Evolutionary conservation across 2,797 vertebrate genomes (phyloP), one percentile per base, ranked within the genome.

Genomic region (Phataginus tetradactyla): DNA sequence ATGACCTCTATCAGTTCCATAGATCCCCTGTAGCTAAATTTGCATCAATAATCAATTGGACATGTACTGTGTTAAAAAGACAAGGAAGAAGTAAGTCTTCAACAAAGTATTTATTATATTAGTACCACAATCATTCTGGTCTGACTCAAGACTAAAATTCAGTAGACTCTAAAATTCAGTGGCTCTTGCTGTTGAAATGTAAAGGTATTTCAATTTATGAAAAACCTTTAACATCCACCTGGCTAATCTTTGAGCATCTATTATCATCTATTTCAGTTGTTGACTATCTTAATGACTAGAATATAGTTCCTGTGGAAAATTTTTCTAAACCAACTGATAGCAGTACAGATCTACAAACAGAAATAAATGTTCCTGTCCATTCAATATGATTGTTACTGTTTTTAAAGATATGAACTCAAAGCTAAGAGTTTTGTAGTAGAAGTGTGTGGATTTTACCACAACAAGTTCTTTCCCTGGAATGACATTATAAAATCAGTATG

Each of bases 311-410:
- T 80, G 23, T 51, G 71, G 79, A 75, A 80, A 91, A 12, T 55
- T 25, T 95, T 95, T 59, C 25, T 79, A 80, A 83, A 45, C 21
- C 32, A 94, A 42, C 34, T n/a, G 27, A 93, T 79, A 95, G 34
- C 3, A 77, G 29, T 42, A 13, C 14, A 83, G 59, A 83, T 39
- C n/a, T 32, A 85, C 59, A 61, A 77, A 85, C 59, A 96, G 72
- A 95, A 96, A 69, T 55, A 64, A 90, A 66, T 79, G 18, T 94
- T 18, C 23, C 2, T 83, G 2, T 83, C 45, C 2, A 39, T 92
- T 94, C 15, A 64, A 34, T 57, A 45, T 74, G 14, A 59, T 53
- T 64, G 7, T 78, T 45, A 14, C 57, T 88, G 5, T 51, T 94
- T 94, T 90, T 68, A 69, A 92, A 80, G 71, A 34, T 29, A 81